Conservation (phyloP, 2,113 vertebrate genomes). For the Aegotheles bennettii region DNA sequence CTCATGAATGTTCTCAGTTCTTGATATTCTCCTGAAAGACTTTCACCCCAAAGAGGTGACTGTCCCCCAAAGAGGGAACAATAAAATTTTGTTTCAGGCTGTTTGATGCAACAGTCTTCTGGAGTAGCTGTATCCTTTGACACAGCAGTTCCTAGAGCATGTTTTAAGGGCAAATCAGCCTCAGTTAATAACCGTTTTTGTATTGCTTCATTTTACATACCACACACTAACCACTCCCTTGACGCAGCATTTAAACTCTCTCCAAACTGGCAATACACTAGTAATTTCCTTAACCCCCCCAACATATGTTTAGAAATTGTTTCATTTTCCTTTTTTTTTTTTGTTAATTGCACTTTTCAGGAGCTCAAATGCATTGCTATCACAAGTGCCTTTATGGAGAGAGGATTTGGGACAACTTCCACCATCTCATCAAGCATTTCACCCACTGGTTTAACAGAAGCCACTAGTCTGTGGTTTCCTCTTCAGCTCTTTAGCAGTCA, state of each 20-base stretch:
- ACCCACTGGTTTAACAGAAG: constrained; percentile 3
- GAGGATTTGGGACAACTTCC: neutral
- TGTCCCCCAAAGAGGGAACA: neutral
- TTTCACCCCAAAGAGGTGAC: neutral
- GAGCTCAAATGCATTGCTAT: neutral
- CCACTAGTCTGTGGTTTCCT: constrained; percentile 10
- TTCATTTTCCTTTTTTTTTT: neutral
- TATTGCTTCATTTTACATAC: constrained; percentile 62
- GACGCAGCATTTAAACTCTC: constrained; percentile 52
- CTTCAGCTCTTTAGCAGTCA: neutral
- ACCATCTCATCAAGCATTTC: neutral
- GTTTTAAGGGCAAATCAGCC: constrained; percentile 50
- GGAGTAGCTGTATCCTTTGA: constrained; percentile 47
- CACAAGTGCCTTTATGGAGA: neutral
- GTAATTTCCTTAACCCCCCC: constrained; percentile 1
- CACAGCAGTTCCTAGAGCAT: constrained; percentile 56
- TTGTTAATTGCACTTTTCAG: neutral
- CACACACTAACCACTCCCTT: constrained; percentile 54
- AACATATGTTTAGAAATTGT: neutral
- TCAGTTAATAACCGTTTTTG: constrained; percentile 58
- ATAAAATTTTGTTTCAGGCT: neutral
- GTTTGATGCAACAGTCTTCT: constrained; percentile 11
- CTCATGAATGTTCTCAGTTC: neutral
- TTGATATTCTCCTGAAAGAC: neutral
- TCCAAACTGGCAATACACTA: constrained; percentile 47